Evolutionary conservation across 2,888 invertebrate species (phyloP).

Genomic region (Tortrix viridana): DNA sequence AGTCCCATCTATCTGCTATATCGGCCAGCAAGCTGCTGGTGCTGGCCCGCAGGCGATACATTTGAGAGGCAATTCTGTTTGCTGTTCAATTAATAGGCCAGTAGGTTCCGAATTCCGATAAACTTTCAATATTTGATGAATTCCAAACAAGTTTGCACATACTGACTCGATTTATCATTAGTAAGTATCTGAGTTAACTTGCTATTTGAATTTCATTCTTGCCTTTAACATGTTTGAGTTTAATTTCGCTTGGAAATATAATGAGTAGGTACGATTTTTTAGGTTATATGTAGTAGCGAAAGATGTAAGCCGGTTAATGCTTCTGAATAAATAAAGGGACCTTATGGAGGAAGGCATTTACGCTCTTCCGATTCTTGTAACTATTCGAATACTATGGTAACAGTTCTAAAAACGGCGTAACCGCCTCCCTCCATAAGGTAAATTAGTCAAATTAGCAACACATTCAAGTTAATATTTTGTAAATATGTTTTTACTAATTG

Average conservation of each 20-base stretch:
- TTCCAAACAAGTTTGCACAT: slow-evolving; percentile 61
- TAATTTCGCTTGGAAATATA: background rate
- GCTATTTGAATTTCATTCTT: slow-evolving; percentile 22
- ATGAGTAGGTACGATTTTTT: background rate
- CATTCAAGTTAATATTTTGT: background rate
- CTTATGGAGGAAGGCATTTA: too few species aligned
- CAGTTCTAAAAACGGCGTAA: slow-evolving; percentile 28
- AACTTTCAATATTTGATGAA: slow-evolving; percentile 59
- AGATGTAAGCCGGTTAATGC: slow-evolving; percentile 13
- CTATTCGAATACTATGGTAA: too few species aligned
- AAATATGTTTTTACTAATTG: too few species aligned
- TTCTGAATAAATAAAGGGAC: slow-evolving; percentile 29
- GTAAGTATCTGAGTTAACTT: slow-evolving; percentile 47
- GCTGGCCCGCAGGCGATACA: too few species aligned
- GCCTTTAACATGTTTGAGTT: background rate
- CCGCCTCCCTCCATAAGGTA: too few species aligned
- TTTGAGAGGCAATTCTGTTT: slow-evolving; percentile 46
- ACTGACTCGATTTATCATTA: slow-evolving; percentile 61
- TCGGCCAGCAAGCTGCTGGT: too few species aligned
- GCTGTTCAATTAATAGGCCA: slow-evolving; percentile 56
- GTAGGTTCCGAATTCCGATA: slow-evolving; percentile 55
- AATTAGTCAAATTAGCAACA: background rate
- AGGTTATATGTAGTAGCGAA: slow-evolving; percentile 22
- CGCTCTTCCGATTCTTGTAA: too few species aligned
- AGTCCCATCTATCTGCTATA: too few species aligned